Percentiles rank a stretch among this genome's conserved stretches.
phyloP scores from a whole-genome alignment of 2,888 invertebrate species.

The Oscheius sp. region DNA sequence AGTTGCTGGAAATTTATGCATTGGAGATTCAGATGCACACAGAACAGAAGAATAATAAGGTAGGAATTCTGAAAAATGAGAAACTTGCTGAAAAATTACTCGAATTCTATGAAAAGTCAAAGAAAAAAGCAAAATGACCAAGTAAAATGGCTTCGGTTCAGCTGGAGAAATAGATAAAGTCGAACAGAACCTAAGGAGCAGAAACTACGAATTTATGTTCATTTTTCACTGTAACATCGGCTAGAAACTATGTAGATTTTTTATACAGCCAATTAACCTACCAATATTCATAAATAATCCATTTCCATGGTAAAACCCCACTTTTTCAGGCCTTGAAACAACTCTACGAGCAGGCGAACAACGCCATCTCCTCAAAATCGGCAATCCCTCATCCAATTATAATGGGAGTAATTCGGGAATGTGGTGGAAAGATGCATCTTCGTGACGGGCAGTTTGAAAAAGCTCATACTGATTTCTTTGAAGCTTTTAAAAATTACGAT shows the following conservation, averaged over 20 bases:
- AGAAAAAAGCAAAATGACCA: too few relatives aligned
- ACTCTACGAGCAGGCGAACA: slow-evolving; percentile 95
- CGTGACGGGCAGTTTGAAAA: slow-evolving; percentile 98
- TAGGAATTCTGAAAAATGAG: too few relatives aligned
- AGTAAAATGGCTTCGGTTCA: too few relatives aligned
- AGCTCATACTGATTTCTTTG: slow-evolving; percentile 99
- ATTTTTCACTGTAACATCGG: too few relatives aligned
- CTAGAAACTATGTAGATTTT: too few relatives aligned
- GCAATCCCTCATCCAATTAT: slow-evolving; percentile 99
- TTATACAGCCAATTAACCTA: too few relatives aligned
- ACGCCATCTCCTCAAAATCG: slow-evolving; percentile 96
- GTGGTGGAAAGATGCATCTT: slow-evolving; percentile 99
- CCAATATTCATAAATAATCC: too few relatives aligned
- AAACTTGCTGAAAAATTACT: not conserved
- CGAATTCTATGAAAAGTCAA: not conserved
- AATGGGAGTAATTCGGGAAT: slow-evolving; percentile 97
- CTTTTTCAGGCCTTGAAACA: slow-evolving; percentile 76
- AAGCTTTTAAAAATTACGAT: slow-evolving; percentile 91
- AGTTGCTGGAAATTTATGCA: slow-evolving; percentile 96
- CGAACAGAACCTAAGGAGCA: too few relatives aligned
- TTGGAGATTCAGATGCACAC: slow-evolving; percentile 99
- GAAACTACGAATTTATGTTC: too few relatives aligned
- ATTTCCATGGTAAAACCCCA: not conserved
- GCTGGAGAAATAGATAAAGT: too few relatives aligned
- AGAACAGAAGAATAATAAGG: slow-evolving; percentile 97